Base-by-base conservation (phyloP, 2,113 vertebrate species). In the Bombycilla garrulus region DNA sequence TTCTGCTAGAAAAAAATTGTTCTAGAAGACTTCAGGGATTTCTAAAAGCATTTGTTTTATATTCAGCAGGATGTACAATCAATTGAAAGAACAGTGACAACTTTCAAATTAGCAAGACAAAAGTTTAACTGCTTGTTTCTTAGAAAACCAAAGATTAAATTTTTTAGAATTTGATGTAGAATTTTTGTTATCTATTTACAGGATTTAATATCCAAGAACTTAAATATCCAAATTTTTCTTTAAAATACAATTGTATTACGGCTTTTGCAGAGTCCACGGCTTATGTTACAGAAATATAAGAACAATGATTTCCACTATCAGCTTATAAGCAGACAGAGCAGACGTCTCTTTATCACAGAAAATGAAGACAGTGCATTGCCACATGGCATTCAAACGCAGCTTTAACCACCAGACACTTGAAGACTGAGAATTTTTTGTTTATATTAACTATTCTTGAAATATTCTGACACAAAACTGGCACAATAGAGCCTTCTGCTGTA, bases 401-500 rank as follows among this genome's bases (percentile, higher is more conserved):
- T 84, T 95, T 88, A 94, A 92, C 62, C 60, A 84, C 73, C 58
- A 96, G 84, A 62, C 40, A 94, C 70, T 24, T 94, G 56, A 96
- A 89, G 28, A 79, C 12, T 4, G 19, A 76, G 56, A 22, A 82
- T 76, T 95, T 87, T 93, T 56, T 90, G 48, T 84, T 92, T 89
- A 50, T 82, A 81, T 82, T 96, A 93, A 92, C 71, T 76, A 87
- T 91, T 95, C 80, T 92, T 84, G 36, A 88, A 92, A 87, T 50
- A 93, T 57, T 95, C 84, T 93, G 86, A 83, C 65, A 67, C 12
- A 40, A 40, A 85, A 50, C 67, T 6, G 8, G 51, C 65, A 91
- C 48, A 95, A 73, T 70, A 94, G 77, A 90, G 64, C 66, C 60
- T 94, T 96, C 85, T 96, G 92, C 44, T 70, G 33, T 33, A 71